Conservation (phyloP, 2,113 vertebrate species). For the Struthidea cinerea region DNA sequence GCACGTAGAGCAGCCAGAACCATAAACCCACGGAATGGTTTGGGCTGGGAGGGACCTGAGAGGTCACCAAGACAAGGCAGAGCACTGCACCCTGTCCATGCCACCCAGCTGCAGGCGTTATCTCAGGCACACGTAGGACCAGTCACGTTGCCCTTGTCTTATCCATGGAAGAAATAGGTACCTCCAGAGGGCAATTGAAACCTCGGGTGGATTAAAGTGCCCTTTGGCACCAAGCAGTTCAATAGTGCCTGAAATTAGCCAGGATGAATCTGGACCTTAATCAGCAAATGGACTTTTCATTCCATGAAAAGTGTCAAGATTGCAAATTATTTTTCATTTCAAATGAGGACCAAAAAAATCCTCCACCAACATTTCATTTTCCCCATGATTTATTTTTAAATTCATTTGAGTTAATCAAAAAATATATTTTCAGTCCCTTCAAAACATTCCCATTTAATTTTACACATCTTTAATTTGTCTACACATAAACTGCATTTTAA, state of each 20-base stretch:
- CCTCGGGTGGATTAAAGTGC: conserved; percentile 53
- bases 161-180: conserved; percentile 13
- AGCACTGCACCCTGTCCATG: background rate
- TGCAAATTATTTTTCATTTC: conserved; percentile 60
- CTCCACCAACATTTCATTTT: conserved; percentile 6
- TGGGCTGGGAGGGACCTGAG: background rate
- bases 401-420: conserved; percentile 53
- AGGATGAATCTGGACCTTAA: conserved; percentile 36
- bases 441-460: conserved; percentile 50
- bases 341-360: background rate
- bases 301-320: conserved; percentile 50
- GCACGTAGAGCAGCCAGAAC: rapidly evolving
- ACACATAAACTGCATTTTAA: conserved; percentile 24
- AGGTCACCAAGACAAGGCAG: background rate
- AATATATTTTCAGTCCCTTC: conserved; percentile 4
- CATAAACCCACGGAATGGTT: background rate
- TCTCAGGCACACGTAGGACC: background rate
- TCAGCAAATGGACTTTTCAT: conserved; percentile 66
- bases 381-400: conserved; percentile 49
- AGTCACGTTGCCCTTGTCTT: background rate
- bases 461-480: conserved; percentile 16
- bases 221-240: conserved; percentile 43
- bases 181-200: conserved; percentile 31
- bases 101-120: background rate
- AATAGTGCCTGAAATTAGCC: conserved; percentile 41